Evolutionary conservation across 2,888 invertebrate species (phyloP), one percentile per base, ranked within the genome.

Genomic region (Chymomyza amoena): DNA sequence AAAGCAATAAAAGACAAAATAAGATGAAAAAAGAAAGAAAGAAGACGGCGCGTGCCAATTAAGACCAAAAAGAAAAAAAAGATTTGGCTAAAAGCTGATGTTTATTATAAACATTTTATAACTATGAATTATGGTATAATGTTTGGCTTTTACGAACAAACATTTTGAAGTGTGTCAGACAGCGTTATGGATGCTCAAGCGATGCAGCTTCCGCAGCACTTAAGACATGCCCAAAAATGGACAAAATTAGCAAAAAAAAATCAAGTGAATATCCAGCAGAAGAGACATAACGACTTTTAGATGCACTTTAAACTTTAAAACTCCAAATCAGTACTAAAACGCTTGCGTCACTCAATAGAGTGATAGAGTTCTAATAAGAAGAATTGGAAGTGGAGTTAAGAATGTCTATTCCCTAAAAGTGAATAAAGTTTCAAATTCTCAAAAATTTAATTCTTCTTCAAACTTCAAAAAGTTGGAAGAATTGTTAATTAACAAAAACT

Each of bases 31-130:
- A 72, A 36, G 71, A 51, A 69, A 72, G 32, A 65, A 72, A 73
- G 56, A 65, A 74, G 50, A 62, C 73, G 81, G 84, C 86, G 84
- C 86, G 86, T 84, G 84, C 75, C 84, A 86, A 86, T 83, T 83
- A 81, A 80, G 9, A 32, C 7, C 32, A 32, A 78, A 81, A 70
- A 72, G 72, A 69, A 56, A 57, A 16, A 20, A 18, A 57, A 57
- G 4, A 57, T 63, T 76, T 72, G 32, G 74, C 72, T 76, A 83
- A 81, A 85, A 83, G 86, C 77, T 68, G 71, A 75, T 59, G 76
- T 56, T 57, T 32, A 9, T 32, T 51, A 57, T 45, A 62, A 51
- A 52, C 60, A 18, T 63, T 13, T 59, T 72, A 61, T 61, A 52
- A 56, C 25, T 70, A 28, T 62, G 25, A 57, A 60, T 60, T 60